These are phyloP conservation scores for Amiota mariae DNA, from an alignment of 2,888 invertebrate genomes.

Conservation along the genomic window DNA sequence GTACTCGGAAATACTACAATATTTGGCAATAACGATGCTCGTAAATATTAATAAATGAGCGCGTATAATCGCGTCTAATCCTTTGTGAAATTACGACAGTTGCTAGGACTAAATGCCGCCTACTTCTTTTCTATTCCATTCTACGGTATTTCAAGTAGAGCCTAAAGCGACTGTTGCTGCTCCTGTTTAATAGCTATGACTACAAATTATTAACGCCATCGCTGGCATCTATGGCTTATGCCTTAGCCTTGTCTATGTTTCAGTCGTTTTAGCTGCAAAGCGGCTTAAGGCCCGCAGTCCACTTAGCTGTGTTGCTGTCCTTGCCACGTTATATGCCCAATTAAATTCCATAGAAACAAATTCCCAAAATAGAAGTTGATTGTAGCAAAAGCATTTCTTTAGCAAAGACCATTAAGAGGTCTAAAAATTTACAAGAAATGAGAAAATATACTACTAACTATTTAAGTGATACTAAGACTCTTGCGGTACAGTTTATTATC, in stretches of 20 bases:
- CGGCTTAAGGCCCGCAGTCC: background rate
- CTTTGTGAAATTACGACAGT: constrained; percentile 62
- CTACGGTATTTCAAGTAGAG: no score
- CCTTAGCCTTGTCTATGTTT: constrained; percentile 2
- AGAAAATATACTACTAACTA: no score
- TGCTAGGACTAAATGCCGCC: background rate
- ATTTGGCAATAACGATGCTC: constrained; percentile 46
- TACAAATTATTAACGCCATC: constrained; percentile 51
- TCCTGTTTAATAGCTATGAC: constrained; percentile 43
- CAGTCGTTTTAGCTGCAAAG: background rate
- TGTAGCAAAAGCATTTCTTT: no score
- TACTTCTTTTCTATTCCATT: no score
- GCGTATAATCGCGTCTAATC: constrained; percentile 62
- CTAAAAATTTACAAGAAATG: no score
- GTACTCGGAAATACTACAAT: no score
- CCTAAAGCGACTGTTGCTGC: no score
- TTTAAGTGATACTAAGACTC: no score
- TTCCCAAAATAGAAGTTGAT: no score
- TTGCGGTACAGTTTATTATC: no score
- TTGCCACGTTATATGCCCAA: background rate
- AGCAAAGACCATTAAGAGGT: no score
- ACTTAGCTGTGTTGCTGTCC: constrained; percentile 2
- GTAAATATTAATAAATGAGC: constrained; percentile 64
- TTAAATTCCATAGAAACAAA: no score
- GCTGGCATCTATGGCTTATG: background rate